Evolutionary conservation across 2,888 invertebrate species (phyloP).

Genomic region (Epirrhoe alternata): DNA sequence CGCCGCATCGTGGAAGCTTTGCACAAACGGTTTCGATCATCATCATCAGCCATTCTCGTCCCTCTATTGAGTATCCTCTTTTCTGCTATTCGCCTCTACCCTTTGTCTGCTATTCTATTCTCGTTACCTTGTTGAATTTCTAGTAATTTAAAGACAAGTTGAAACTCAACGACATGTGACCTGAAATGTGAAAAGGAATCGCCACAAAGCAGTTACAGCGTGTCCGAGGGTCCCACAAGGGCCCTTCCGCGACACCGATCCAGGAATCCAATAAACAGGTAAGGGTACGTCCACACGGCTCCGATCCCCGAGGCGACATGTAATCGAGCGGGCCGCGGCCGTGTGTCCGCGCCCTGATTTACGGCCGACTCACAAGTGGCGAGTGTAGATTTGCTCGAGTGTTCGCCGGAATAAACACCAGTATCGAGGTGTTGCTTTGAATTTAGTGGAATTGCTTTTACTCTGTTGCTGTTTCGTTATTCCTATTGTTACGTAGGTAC

Average conservation of each 20-base stretch:
- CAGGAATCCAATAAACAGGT: slow-evolving; percentile 34
- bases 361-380: slow-evolving; percentile 13
- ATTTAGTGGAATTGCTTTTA: slow-evolving; percentile 11
- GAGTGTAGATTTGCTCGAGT: slow-evolving; percentile 4
- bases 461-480: background rate
- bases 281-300: slow-evolving; percentile 24
- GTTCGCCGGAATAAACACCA: slow-evolving; percentile 5
- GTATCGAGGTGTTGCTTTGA: slow-evolving; percentile 6
- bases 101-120: no score
- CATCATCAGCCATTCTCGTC: no score
- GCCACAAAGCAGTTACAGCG: slow-evolving; percentile 19
- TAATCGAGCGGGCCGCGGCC: slow-evolving; percentile 28
- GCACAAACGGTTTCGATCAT: no score
- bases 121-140: background rate
- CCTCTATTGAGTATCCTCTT: no score
- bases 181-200: slow-evolving; percentile 22
- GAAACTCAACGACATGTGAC: slow-evolving; percentile 4
- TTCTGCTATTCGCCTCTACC: no score
- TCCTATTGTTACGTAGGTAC: slow-evolving; percentile 1
- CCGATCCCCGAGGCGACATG: slow-evolving; percentile 28
- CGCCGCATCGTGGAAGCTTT: no score
- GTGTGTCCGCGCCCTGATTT: slow-evolving; percentile 29
- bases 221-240: slow-evolving; percentile 17
- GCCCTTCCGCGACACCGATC: slow-evolving; percentile 31
- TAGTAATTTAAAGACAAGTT: background rate